These are phyloP conservation scores for Diachasmimorpha longicaudata DNA, from an alignment of 1,140 invertebrate species.

Conservation along the genomic window DNA sequence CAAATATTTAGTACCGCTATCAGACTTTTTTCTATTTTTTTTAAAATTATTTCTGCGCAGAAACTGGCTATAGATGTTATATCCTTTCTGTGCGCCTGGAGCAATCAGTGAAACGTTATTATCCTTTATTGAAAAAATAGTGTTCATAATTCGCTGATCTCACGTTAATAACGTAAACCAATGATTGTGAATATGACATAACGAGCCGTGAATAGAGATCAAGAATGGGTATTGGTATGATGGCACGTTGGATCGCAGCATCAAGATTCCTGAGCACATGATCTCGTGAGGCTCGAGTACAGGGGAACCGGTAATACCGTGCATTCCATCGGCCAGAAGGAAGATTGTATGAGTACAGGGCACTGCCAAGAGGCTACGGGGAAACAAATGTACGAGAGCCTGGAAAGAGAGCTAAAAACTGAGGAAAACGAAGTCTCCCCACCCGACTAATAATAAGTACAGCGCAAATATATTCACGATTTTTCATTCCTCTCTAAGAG, in stretches of 20 bases:
- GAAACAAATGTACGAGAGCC: background rate
- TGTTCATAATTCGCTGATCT: too few species aligned
- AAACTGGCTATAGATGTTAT: too few species aligned
- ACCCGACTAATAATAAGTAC: too few species aligned
- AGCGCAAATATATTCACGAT: background rate
- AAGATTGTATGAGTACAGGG: conserved; percentile 1
- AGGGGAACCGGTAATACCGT: conserved; percentile 20
- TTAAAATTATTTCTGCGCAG: too few species aligned
- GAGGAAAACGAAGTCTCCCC: background rate
- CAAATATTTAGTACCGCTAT: too few species aligned
- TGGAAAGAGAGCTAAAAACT: background rate
- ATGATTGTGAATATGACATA: background rate
- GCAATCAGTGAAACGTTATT: too few species aligned
- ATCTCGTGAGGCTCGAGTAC: conserved; percentile 13
- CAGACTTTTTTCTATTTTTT: too few species aligned
- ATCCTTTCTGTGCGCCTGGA: too few species aligned
- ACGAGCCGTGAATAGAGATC: background rate
- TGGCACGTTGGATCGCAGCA: conserved; percentile 15
- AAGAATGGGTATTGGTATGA: conserved; percentile 1
- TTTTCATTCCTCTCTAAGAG: too few species aligned
- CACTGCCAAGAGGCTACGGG: background rate
- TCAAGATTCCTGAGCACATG: conserved; percentile 17
- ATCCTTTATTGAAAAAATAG: too few species aligned
- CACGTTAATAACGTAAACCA: background rate
- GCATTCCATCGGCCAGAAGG: conserved; percentile 14